phyloP scores from a whole-genome alignment of 1,140 invertebrate species.

The Drosophila bocqueti region DNA sequence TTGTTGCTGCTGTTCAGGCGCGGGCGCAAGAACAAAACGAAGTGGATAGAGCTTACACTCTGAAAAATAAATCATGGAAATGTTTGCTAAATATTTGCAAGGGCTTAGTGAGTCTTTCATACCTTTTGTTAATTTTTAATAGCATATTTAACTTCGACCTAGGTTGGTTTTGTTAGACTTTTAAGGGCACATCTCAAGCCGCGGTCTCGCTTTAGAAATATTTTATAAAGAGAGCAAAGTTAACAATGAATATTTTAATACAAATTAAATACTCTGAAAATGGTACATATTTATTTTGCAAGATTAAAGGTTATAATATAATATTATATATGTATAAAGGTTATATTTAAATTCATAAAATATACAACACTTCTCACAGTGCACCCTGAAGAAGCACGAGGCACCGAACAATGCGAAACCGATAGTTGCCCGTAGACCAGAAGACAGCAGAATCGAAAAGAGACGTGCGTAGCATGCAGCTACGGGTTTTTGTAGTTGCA shows the following conservation, averaged over 20 bases:
- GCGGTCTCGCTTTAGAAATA: no score
- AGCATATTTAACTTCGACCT: background rate
- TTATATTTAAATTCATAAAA: background rate
- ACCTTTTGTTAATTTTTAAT: no score
- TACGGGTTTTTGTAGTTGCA: slow-evolving; percentile 23
- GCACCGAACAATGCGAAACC: slow-evolving; percentile 58
- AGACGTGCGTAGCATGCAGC: slow-evolving; percentile 41
- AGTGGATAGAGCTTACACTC: slow-evolving; percentile 27
- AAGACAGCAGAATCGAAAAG: slow-evolving; percentile 47
- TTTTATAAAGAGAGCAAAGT: no score
- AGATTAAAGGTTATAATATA: no score
- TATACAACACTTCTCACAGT: background rate
- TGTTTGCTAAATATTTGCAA: background rate
- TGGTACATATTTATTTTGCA: no score
- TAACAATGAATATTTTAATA: no score
- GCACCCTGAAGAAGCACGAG: slow-evolving; percentile 49
- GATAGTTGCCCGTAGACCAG: slow-evolving; percentile 45
- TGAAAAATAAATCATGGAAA: background rate
- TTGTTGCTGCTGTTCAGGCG: slow-evolving; percentile 42
- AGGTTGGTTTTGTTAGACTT: no score
- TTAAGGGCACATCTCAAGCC: no score
- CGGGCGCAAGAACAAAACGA: slow-evolving; percentile 64
- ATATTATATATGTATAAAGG: no score
- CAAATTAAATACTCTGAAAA: no score
- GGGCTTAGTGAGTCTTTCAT: no score